Conservation (phyloP, 2,888 invertebrate species). For the Allophyes oxyacanthae region DNA sequence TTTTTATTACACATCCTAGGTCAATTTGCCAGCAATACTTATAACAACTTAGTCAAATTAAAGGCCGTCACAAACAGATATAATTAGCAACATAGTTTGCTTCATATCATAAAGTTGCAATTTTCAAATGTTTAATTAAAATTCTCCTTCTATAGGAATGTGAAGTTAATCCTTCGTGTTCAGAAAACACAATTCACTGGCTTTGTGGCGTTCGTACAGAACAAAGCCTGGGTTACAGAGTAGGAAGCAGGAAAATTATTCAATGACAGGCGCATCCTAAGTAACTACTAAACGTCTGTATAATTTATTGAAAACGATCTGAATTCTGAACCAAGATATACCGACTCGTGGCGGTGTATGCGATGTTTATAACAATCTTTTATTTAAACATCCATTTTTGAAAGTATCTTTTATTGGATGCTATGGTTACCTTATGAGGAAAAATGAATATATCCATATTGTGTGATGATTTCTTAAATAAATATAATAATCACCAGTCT, state of each 20-base stretch:
- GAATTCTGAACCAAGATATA: conserved; percentile 30
- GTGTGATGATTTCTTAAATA: too few relatives aligned
- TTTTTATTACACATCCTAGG: conserved; percentile 2
- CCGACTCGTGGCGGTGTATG: neutral
- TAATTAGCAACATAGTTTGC: conserved; percentile 8
- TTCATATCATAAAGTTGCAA: conserved; percentile 13
- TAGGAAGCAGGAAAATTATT: conserved; percentile 61
- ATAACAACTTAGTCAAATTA: conserved; percentile 4
- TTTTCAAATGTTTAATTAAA: conserved; percentile 22
- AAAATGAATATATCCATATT: too few relatives aligned
- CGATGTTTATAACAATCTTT: neutral
- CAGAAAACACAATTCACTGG: conserved; percentile 33
- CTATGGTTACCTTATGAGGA: too few relatives aligned
- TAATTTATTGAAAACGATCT: conserved; percentile 44
- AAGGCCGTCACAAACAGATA: conserved; percentile 4
- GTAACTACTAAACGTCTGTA: conserved; percentile 27
- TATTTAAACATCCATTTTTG: neutral
- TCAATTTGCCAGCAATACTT: too few relatives aligned
- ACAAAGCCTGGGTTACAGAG: conserved; percentile 50
- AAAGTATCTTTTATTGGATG: neutral
- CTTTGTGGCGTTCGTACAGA: conserved; percentile 38
- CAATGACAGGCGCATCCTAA: conserved; percentile 54
- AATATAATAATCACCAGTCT: too few relatives aligned
- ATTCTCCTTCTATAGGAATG: conserved; percentile 38
- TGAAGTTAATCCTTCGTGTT: conserved; percentile 43